Base-by-base conservation (phyloP, 2,888 invertebrate species). In the Sthenelais limicola region DNA sequence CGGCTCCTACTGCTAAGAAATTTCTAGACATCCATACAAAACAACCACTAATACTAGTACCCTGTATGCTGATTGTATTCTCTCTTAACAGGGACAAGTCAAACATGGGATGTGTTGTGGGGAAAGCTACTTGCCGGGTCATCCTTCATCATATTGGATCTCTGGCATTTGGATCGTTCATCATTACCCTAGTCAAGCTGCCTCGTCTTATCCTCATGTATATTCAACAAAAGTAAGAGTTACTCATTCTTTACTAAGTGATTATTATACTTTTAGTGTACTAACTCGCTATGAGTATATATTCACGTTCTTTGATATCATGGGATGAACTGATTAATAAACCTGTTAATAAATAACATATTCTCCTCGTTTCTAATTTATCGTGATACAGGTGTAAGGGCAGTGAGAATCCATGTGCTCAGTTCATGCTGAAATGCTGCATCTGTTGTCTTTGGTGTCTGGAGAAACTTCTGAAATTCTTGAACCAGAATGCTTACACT, bases 401-500 rank as follows among this genome's bases (percentile, higher is more conserved):
- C 26, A 81, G 82, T 21, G 83, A 87, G 71, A 86, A 82, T 77
- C 77, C 80, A 24, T 82, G 84, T 76, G 85, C 85, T 18, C 78
- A 82, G 73, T 85, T 81, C 75, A 52, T 83, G 73, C 77, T 83
- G 73, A 85, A 85, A 76, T 87, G 86, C 76, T 96, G 97, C 81
- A 93, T 94, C 78, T 96, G 96, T 83, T 96, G 96, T 82, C 93
- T 97, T 83, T 94, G 93, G 88, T 93, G 94, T 82, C 90, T 97
- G 78, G 97, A 97, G 86, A 95, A 93, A 85, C 96, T 96, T 84
- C 93, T 97, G 78, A 92, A 94, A 43, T 97, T 94, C 84, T 90
- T 98, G 83, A 96, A 96, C 88, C 95, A 96, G 85, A 97, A 97
- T 87, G 97, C 97, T 0, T 97, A 97, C 85, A 96, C 96, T 0